Base-by-base conservation (phyloP, 2,797 vertebrate species). In the Myiotriccus ornatus region DNA sequence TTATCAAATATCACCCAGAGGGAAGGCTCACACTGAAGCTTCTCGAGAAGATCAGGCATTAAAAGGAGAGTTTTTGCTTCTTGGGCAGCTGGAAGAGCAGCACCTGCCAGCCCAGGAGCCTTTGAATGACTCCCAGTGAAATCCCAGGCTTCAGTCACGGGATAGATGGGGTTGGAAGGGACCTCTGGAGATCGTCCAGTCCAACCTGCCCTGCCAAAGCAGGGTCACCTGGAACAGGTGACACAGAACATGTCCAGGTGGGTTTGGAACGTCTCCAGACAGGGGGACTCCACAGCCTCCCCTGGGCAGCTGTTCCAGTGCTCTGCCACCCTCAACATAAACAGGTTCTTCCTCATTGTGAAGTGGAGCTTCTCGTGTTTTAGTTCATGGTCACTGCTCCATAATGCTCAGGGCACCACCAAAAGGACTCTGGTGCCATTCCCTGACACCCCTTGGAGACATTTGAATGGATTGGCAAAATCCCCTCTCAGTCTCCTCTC, bases 341-440 rank as follows among this genome's bases (percentile, higher is more conserved):
- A 37, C 1, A n/a, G 46, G 2, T 34, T 70, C 43, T 55, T 64
- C 34, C 39, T 71, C 25, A 4, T 4, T 10, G 6, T 71, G 52
- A 24, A 25, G 15, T 59, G 13, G 2, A 84, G 32, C 10, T 35
- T 44, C 0, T 16, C 23, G 12, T 21, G 19, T 12, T 77, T 53
- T 3, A 12, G 2, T 41, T 52, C 11, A 1, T 39, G 34, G 34
- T 12, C 3, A 1, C 27, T 34, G 43, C 7, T 46, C 21, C 79
- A 35, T 10, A 12, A 44, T 20, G 28, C 0, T 0, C n/a, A 52
- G 28, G 27, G 34, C 73, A 78, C 5, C n/a, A 23, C 10, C 25
- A n/a, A n/a, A 16, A 32, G 7, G 43, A 56, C 41, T 4, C 17
- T 57, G 87, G 44, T 50, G 50, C n/a, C 37, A 57, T 28, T 37